Base-by-base conservation (phyloP, 2,113 vertebrate species). In the Mormoops blainvillei region DNA sequence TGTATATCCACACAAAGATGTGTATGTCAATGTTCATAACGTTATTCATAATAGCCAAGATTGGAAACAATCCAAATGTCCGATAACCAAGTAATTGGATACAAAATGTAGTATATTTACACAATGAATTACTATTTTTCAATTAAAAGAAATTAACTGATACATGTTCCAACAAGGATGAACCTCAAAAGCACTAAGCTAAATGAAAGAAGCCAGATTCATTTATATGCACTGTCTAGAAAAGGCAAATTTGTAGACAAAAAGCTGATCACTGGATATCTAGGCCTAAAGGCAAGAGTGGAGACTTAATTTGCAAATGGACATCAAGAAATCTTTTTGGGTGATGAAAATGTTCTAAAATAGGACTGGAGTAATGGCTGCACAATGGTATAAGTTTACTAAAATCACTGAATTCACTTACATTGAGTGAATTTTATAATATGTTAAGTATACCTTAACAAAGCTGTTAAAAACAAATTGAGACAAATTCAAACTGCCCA, bases 261-360 rank as follows among this genome's bases (percentile, higher is more conserved):
- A 94, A 95, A 85, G 22, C 43, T 71, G 24, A 84, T 41, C 63
- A 71, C 0, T 58, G 26, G 22, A 18, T 94, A 36, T 45, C 15
- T 50, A 36, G 15, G 7, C 19, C 19, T 84, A 36, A 74, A 68
- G 48, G 18, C 45, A 3, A 90, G 26, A 83, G 38, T 28, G 24
- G 26, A 31, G 38, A 73, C 19, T 56, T 82, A 56, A 54, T 74
- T 74, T 90, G 33, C 67, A 83, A 90, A 54, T 56, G 31, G 67
- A 26, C 38, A 89, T 6, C 85, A 84, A 76, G 28, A 28, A 89
- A 80, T 6, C 36, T 76, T 52, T 68, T 26, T 2, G 8, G 7
- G 5, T 90, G 28, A 94, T 36, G 2, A 94, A 94, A 91, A 77
- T 92, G 26, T 74, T 89, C 63, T 94, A 95, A 61, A 89, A 82